These are phyloP conservation scores for Geothlypis trichas DNA, from an alignment of 2,113 vertebrate species.

Conservation along the genomic window DNA sequence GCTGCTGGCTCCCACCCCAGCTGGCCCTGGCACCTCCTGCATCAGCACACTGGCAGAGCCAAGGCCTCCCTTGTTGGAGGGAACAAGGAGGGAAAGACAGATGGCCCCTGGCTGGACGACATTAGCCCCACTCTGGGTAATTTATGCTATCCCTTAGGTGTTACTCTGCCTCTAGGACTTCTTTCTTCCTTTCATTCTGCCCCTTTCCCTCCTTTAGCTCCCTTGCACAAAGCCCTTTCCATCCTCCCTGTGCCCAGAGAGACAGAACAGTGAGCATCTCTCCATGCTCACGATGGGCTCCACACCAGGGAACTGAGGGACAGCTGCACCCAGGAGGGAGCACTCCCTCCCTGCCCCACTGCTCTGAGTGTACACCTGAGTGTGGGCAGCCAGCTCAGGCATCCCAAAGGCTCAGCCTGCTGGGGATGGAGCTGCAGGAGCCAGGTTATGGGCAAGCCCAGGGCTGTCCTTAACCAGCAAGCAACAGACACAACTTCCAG, in stretches of 20 bases:
- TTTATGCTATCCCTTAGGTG: neutral
- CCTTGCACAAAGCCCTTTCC: neutral
- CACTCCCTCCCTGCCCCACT: neutral
- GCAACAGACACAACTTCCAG: neutral
- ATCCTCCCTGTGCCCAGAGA: neutral
- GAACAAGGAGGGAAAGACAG: neutral
- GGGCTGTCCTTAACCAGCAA: neutral
- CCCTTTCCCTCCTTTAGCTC: neutral
- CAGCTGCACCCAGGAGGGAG: neutral
- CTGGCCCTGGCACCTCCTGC: neutral
- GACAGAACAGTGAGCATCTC: neutral
- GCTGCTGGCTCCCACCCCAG: neutral
- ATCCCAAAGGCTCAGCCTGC: neutral
- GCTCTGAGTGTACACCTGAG: neutral
- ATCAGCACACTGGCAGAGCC: neutral
- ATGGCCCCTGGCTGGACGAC: neutral
- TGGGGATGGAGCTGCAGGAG: neutral
- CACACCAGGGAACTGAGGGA: accelerated
- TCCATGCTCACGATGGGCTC: accelerated
- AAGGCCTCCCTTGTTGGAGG: neutral
- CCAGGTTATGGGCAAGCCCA: neutral
- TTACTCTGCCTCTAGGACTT: neutral
- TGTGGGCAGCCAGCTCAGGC: neutral
- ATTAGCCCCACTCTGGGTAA: neutral
- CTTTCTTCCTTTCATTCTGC: neutral